Conservation (phyloP, 2,888 invertebrate genomes). For the Coelopa pilipes region DNA sequence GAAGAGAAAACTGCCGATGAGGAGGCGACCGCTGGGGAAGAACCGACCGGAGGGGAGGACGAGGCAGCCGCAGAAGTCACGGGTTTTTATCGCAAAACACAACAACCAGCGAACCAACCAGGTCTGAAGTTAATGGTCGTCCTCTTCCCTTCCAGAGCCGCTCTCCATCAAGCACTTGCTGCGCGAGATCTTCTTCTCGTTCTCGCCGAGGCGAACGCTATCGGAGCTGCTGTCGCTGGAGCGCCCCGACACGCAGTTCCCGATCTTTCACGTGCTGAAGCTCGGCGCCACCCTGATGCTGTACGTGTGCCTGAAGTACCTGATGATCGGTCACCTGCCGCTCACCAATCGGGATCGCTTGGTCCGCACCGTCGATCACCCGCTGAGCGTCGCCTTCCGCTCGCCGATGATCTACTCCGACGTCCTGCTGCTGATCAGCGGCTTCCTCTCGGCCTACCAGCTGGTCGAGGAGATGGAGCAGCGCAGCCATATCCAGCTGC, state of each 20-base stretch:
- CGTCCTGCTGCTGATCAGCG: slow-evolving; percentile 75
- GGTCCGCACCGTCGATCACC: slow-evolving; percentile 69
- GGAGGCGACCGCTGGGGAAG: too few species aligned
- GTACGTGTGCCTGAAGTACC: slow-evolving; percentile 75
- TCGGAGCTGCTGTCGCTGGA: slow-evolving; percentile 70
- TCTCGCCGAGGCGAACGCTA: slow-evolving; percentile 75
- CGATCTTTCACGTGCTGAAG: slow-evolving; percentile 78
- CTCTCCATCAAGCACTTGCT: slow-evolving; percentile 24
- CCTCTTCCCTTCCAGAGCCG: not conserved
- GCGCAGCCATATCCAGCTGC: slow-evolving; percentile 70
- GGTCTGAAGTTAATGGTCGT: not conserved
- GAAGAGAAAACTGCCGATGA: slow-evolving; percentile 16
- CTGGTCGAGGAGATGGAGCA: slow-evolving; percentile 70
- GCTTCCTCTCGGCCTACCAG: slow-evolving; percentile 73
- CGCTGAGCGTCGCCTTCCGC: slow-evolving; percentile 72
- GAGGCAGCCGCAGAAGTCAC: not conserved
- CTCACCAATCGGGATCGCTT: slow-evolving; percentile 71
- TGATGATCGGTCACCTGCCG: slow-evolving; percentile 73
- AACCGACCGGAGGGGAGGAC: not conserved
- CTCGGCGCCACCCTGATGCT: slow-evolving; percentile 74
- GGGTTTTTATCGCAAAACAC: not conserved
- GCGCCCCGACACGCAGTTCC: slow-evolving; percentile 69
- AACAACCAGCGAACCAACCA: too few species aligned
- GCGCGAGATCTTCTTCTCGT: slow-evolving; percentile 67
- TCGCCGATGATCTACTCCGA: slow-evolving; percentile 76